phyloP scores from a whole-genome alignment of 2,797 vertebrate species.

The Sebastes ruberrimus region DNA sequence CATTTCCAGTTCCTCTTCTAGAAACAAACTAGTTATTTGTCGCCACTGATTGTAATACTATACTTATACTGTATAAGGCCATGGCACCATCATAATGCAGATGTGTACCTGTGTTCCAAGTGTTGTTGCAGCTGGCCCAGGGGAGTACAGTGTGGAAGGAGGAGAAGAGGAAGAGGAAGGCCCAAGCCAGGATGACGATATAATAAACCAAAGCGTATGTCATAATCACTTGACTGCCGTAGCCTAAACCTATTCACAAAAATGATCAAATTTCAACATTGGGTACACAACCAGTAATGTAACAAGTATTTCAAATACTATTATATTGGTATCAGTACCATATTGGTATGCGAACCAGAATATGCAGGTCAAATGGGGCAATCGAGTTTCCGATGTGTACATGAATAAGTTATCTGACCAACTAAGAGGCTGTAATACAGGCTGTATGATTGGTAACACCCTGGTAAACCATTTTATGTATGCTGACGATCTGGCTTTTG shows the following conservation, averaged over 20 bases:
- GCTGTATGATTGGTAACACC: too few relatives aligned
- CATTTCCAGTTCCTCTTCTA: too few relatives aligned
- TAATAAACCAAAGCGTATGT: constrained; percentile 72
- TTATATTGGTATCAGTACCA: too few relatives aligned
- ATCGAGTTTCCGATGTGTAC: too few relatives aligned
- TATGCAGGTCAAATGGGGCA: too few relatives aligned
- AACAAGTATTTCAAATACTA: neutral
- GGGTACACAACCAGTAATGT: neutral
- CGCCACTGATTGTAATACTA: neutral
- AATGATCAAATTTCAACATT: neutral
- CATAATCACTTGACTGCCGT: constrained; percentile 62
- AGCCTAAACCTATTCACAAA: constrained; percentile 64
- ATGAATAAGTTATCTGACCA: too few relatives aligned
- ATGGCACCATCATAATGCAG: neutral
- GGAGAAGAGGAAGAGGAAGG: neutral
- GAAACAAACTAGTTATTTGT: too few relatives aligned
- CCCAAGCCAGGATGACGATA: constrained; percentile 61
- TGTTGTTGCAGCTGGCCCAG: neutral
- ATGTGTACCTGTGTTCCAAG: neutral
- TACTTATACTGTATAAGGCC: neutral
- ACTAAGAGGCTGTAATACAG: too few relatives aligned
- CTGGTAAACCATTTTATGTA: too few relatives aligned
- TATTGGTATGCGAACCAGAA: too few relatives aligned
- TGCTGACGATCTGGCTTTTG: too few relatives aligned
- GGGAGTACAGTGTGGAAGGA: neutral